Base-by-base conservation (phyloP, 1,140 invertebrate genomes). In the Bombus superbus region DNA sequence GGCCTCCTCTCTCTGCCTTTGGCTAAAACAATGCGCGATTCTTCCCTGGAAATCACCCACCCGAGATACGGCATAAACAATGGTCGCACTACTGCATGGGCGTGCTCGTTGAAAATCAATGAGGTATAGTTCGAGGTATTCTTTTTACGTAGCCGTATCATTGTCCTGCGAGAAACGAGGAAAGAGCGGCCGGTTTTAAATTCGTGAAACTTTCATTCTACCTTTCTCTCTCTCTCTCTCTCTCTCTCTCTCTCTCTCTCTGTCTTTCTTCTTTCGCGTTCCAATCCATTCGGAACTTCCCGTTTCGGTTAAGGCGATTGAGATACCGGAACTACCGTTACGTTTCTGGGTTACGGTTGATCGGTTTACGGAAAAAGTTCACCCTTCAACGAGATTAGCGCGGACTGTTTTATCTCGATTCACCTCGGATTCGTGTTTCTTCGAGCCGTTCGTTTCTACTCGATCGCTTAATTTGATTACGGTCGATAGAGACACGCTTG, bases 11-110 rank as follows among this genome's bases (percentile, higher is more conserved):
- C 71, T 15, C 53, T 64, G 53, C 73, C 89, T 87, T 89, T 44
- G 47, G 88, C 69, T 86, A 77, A 90, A 90, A 90, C 89, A 90
- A 90, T 90, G 89, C 89, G 38, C 86, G 89, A 90, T 90, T 90
- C 89, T 90, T 90, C 86, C 86, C 66, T 88, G 72, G 85, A 62
- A 90, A 90, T 90, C 88, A 42, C 73, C 89, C 79, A 77, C 57
- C 72, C 86, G 88, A 82, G 82, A 90, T 83, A 77, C 75, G 68
- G 79, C 77, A 83, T 85, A 83, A 80, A 90, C 89, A 90, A 90
- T 90, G 82, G 82, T 40, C 28, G 64, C 38, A 53, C 69, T 69
- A 85, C 68, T 71, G 81, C 44, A 76, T 62, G 81, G 81, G 85
- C 47, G 86, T 75, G 88, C 81, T 87, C 47, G 77, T 53, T 79